Evolutionary conservation across 1,140 invertebrate species (phyloP).

Genomic region (Heterodera carotae): DNA sequence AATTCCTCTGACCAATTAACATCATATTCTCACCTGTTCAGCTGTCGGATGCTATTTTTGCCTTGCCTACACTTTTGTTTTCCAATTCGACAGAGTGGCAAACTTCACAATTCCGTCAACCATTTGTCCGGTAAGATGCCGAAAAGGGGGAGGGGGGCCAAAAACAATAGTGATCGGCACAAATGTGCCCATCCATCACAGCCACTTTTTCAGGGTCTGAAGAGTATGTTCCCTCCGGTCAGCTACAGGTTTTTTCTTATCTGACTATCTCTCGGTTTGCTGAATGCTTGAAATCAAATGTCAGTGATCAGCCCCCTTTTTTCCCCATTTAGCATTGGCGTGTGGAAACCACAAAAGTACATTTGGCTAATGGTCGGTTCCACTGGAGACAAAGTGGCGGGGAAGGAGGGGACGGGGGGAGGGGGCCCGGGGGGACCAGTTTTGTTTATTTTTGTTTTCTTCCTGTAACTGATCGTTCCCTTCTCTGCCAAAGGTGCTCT

Average conservation of each 20-base stretch:
- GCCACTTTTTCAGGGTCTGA: constrained; percentile 14
- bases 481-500: constrained; percentile 11
- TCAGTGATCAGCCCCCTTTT: neutral
- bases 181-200: no score
- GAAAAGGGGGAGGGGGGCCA: neutral
- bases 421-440: no score
- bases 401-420: no score
- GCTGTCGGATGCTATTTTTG: constrained; percentile 29
- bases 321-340: constrained; percentile 17
- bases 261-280: neutral
- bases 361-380: constrained; percentile 30
- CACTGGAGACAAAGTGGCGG: neutral
- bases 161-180: no score
- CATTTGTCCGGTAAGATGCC: constrained; percentile 12
- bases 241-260: constrained; percentile 27
- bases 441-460: no score
- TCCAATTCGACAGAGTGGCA: constrained; percentile 19
- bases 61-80: constrained; percentile 18
- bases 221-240: constrained; percentile 31
- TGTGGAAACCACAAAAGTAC: constrained; percentile 31
- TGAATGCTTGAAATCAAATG: neutral
- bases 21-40: constrained; percentile 4
- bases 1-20: neutral
- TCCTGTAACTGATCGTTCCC: neutral
- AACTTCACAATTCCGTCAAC: constrained; percentile 29